Evolutionary conservation across 1,140 invertebrate species (phyloP).

Genomic region (Callitettix versicolor): DNA sequence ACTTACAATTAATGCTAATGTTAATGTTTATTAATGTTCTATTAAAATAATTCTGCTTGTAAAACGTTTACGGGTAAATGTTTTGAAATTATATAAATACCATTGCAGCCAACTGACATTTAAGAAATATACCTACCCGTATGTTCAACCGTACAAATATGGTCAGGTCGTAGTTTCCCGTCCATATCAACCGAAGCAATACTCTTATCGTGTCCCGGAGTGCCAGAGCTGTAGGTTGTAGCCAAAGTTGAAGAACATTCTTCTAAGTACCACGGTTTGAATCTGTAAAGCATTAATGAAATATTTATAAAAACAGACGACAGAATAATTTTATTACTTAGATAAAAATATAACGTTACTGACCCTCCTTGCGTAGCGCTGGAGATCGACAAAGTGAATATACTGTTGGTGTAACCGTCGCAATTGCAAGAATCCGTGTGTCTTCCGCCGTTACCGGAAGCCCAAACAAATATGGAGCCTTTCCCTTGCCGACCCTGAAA

Average conservation of each 20-base stretch:
- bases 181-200: constrained; percentile 95
- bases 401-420: constrained; percentile 97
- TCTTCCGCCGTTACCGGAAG: constrained; percentile 93
- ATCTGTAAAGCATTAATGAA: constrained; percentile 35
- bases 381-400: constrained; percentile 95
- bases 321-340: too few relatives aligned
- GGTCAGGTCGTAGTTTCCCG: constrained; percentile 65
- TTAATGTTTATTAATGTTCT: too few relatives aligned
- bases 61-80: too few relatives aligned
- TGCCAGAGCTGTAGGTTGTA: constrained; percentile 92
- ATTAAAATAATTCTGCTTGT: too few relatives aligned
- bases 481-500: constrained; percentile 81
- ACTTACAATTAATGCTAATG: neutral
- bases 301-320: neutral
- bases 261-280: constrained; percentile 96
- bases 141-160: constrained; percentile 80
- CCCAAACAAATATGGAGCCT: constrained; percentile 99
- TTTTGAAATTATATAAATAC: too few relatives aligned
- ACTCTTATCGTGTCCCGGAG: constrained; percentile 84
- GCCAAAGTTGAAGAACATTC: constrained; percentile 94
- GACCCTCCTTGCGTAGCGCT: constrained; percentile 92
- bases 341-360: constrained; percentile 28
- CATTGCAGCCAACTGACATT: too few relatives aligned
- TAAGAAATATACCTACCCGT: constrained; percentile 52
- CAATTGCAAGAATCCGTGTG: constrained; percentile 96